Evolutionary conservation across 2,113 vertebrate species (phyloP).

Genomic region (Orycteropus afer): DNA sequence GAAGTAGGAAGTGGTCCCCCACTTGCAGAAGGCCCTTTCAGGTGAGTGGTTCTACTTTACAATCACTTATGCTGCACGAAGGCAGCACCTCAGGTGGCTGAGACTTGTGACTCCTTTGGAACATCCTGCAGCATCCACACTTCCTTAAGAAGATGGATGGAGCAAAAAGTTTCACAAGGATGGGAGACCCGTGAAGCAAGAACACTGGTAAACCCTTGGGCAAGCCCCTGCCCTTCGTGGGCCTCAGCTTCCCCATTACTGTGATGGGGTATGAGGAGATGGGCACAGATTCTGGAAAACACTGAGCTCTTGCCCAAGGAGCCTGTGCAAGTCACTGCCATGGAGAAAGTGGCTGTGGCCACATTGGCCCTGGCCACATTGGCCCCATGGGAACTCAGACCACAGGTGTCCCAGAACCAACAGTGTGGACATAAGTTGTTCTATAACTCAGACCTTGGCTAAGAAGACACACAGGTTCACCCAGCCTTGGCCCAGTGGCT

Average conservation of each 20-base stretch:
- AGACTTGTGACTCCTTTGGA: neutral
- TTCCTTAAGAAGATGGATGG: neutral
- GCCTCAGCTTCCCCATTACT: neutral
- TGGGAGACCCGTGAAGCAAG: neutral
- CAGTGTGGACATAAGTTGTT: neutral
- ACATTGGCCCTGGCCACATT: neutral
- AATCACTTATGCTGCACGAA: neutral
- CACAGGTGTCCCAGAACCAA: neutral
- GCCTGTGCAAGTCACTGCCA: neutral
- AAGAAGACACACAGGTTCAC: neutral
- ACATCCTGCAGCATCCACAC: neutral
- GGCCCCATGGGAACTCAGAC: neutral
- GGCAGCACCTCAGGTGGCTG: neutral
- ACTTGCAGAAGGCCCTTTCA: neutral
- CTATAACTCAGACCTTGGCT: neutral
- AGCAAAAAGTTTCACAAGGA: neutral
- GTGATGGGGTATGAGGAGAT: neutral
- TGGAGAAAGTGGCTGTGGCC: neutral
- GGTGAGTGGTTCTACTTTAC: rapidly evolving
- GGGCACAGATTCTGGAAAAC: neutral
- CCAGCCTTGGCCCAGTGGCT: neutral
- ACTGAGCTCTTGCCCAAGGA: conserved; percentile 10
- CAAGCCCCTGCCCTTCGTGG: neutral
- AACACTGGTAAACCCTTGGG: neutral
- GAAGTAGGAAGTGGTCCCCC: neutral